phyloP scores from a whole-genome alignment of 2,797 vertebrate species.

The Macroramphosus scolopax region DNA sequence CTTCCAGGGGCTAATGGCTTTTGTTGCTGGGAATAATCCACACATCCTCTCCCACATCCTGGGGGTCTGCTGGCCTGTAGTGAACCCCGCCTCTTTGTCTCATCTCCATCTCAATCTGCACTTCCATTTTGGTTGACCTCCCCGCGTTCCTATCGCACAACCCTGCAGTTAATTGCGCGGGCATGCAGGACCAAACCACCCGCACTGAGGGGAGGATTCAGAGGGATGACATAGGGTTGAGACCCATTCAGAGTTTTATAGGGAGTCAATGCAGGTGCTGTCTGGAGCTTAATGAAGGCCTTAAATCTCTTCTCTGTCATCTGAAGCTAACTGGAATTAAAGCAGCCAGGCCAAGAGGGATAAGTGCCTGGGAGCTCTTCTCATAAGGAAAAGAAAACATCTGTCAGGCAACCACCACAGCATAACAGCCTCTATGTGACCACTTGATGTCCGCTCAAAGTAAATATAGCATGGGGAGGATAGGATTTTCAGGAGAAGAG shows the following conservation, averaged over 20 bases:
- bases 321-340: slow-evolving; percentile 53
- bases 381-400: slow-evolving; percentile 62
- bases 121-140: slow-evolving; percentile 63
- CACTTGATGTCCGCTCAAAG: slow-evolving; percentile 60
- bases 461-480: slow-evolving; percentile 52
- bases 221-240: slow-evolving; percentile 48
- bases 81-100: slow-evolving; percentile 57
- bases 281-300: slow-evolving; percentile 65
- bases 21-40: slow-evolving; percentile 85
- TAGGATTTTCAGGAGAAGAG: slow-evolving; percentile 38
- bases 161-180: slow-evolving; percentile 49
- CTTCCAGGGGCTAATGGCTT: slow-evolving; percentile 84
- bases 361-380: slow-evolving; percentile 53
- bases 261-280: slow-evolving; percentile 64
- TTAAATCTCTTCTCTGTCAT: slow-evolving; percentile 65
- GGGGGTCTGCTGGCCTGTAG: slow-evolving; percentile 70
- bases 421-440: slow-evolving; percentile 45
- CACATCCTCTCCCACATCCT: slow-evolving; percentile 86
- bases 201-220: slow-evolving; percentile 47
- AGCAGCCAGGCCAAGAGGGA: slow-evolving; percentile 33
- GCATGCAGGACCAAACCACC: slow-evolving; percentile 61
- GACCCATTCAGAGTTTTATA: slow-evolving; percentile 58
- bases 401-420: slow-evolving; percentile 45
- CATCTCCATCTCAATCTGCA: slow-evolving; percentile 70
- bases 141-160: slow-evolving; percentile 44